Evolutionary conservation across 1,140 invertebrate species (phyloP), one percentile per base, ranked within the genome.

Genomic region (Charaxes varanes): DNA sequence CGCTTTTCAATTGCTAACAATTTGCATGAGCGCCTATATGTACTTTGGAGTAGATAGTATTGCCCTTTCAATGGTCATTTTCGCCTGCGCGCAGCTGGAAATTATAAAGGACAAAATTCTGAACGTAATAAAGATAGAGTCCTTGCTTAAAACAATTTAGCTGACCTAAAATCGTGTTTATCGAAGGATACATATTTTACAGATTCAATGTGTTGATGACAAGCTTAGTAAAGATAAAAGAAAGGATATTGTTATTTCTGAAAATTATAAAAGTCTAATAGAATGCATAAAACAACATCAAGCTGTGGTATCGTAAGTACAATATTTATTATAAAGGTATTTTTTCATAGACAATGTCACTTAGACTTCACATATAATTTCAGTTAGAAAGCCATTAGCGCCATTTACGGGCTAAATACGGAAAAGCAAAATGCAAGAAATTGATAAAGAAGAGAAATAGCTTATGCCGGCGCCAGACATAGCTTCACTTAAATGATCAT

Each of bases 1-100:
- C 26, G 42, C 44, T 0, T 72, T 76, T 31, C 78, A 82, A 38
- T 30, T 72, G 12, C 3, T 70, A 0, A 74, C 78, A 0, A 70
- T 79, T 10, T 67, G 60, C 10, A 70, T 76, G 49, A 78, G 78
- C 31, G 78, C 78, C 0, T 70, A 63, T 43, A 76, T 79, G 62
- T 82, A 79, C 41, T 79, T 77, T 30, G 74, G 72, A 8, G 78
- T 82, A 10, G 78, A 82, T 22, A 79, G 74, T 30, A 65, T 82
- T 6, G 53, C 62, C 0, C 42, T 82, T 1, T 70, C 64, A 8
- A 63, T 61, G 37, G 61, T 82, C 4, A 76, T 82, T 14, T 79
- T 78, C 31, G 62, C 61, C 2, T 79, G 78, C 35, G 72, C 70
- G 0, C 74, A 82, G 27, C 43, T 77, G 14, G 59, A 73, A 5